A percentile compares a stretch with the other conserved stretches of the same genome.
Conservation (phyloP, 2,797 vertebrate species). For the Squalus acanthias region DNA sequence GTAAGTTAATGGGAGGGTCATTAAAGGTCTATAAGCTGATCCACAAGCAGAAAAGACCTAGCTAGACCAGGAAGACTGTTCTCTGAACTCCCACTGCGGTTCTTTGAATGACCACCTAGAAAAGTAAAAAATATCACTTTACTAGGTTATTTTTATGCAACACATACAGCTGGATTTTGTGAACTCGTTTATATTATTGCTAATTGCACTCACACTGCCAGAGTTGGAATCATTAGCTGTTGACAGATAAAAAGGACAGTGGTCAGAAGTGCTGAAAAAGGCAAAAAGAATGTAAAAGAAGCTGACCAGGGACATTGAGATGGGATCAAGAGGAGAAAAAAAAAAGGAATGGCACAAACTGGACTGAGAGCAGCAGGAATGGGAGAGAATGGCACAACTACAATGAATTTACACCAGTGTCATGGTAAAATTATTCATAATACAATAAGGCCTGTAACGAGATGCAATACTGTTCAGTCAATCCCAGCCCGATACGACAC, state of each 20-base stretch:
- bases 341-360: not conserved
- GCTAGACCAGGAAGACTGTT: conserved; percentile 98
- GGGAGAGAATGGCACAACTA: not conserved
- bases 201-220: not conserved
- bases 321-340: too few species aligned
- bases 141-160: conserved; percentile 27
- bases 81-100: conserved; percentile 99
- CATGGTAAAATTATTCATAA: conserved; percentile 1
- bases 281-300: not conserved
- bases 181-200: not conserved
- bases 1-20: conserved; percentile 10
- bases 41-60: conserved; percentile 98
- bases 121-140: conserved; percentile 64
- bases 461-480: not conserved
- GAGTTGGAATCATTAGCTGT: not conserved
- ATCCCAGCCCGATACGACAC: not conserved
- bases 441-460: not conserved
- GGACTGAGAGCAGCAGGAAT: not conserved
- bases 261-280: not conserved
- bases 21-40: conserved; percentile 99
- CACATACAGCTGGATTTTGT: conserved; percentile 19
- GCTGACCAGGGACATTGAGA: not conserved
- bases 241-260: not conserved
- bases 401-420: not conserved
- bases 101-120: conserved; percentile 98